Evolutionary conservation across 2,888 invertebrate species (phyloP).

Genomic region (Subacronicta megacephala): DNA sequence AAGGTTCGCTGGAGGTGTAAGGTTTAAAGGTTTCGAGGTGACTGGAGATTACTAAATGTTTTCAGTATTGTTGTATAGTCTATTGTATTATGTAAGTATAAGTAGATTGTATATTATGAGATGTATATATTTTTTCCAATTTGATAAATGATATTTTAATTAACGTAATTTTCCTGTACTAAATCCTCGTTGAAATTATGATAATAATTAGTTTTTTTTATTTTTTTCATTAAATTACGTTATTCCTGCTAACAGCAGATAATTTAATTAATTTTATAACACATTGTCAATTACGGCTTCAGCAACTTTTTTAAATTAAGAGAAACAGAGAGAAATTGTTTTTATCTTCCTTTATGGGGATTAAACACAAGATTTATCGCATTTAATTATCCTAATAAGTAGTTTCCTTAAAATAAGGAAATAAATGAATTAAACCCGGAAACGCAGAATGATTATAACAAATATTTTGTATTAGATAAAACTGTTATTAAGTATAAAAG

Average conservation of each 20-base stretch:
- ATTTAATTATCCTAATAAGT: constrained; percentile 2
- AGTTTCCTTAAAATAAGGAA: constrained; percentile 7
- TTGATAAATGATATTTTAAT: too few relatives aligned
- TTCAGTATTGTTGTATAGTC: too few relatives aligned
- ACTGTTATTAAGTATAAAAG: constrained; percentile 13
- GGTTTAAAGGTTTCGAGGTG: constrained; percentile 41
- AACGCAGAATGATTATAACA: too few relatives aligned
- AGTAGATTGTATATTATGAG: too few relatives aligned
- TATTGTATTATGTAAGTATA: background rate
- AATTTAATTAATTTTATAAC: constrained; percentile 16
- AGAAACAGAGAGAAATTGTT: background rate
- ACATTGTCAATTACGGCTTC: constrained; percentile 2
- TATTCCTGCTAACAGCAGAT: background rate
- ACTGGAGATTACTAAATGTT: constrained; percentile 32
- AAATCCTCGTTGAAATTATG: too few relatives aligned
- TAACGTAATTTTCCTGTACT: too few relatives aligned
- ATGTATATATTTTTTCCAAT: background rate
- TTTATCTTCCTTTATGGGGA: constrained; percentile 3
- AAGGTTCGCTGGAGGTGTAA: constrained; percentile 49
- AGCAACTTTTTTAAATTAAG: constrained; percentile 6
- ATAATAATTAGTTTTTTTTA: background rate
- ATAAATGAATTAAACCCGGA: constrained; percentile 32
- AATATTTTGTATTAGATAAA: too few relatives aligned
- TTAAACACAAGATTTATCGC: constrained; percentile 7
- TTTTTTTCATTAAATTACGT: constrained; percentile 8